These are phyloP conservation scores for Syncerus caffer DNA, from an alignment of 2,797 vertebrate genomes.

Conservation along the genomic window DNA sequence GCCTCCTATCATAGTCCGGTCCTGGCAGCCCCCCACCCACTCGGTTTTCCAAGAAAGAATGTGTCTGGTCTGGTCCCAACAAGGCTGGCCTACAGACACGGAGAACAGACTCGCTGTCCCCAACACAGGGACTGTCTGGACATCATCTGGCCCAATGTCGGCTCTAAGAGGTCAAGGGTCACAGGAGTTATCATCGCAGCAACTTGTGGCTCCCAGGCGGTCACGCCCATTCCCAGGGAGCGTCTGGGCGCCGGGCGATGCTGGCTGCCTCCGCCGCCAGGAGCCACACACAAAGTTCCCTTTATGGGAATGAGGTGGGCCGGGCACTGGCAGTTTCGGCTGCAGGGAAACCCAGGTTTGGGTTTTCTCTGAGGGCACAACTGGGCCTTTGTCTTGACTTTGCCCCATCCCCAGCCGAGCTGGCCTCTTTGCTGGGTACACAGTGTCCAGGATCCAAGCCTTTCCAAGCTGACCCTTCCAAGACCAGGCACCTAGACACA, in stretches of 20 bases:
- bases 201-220: background rate
- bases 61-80: background rate
- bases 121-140: background rate
- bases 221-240: background rate
- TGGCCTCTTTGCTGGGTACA: background rate
- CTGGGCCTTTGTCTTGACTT: conserved; percentile 34
- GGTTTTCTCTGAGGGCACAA: conserved; percentile 54
- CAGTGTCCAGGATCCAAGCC: background rate
- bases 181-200: background rate
- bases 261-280: background rate
- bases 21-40: background rate
- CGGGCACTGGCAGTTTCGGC: background rate
- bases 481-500: background rate
- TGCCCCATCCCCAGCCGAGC: background rate
- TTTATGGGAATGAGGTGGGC: conserved; percentile 45
- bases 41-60: background rate
- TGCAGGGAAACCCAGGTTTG: conserved; percentile 54
- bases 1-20: background rate
- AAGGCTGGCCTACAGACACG: background rate
- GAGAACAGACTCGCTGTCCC: background rate
- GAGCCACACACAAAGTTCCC: conserved; percentile 59
- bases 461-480: background rate
- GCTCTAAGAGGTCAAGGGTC: background rate
- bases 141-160: background rate
- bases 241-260: background rate